Base-by-base conservation (phyloP, 2,113 vertebrate genomes). In the Castor canadensis region DNA sequence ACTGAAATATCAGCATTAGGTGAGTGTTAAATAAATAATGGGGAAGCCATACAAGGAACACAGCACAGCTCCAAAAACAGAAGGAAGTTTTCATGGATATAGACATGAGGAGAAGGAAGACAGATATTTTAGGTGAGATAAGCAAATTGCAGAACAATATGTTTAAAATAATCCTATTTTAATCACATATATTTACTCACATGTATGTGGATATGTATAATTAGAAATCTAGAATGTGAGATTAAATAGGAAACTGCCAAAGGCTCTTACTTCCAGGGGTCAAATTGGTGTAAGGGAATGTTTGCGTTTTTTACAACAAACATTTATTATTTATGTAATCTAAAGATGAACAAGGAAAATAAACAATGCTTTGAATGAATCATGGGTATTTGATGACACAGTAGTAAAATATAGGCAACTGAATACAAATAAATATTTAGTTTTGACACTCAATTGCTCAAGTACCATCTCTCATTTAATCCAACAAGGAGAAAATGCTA, bases 381-480 rank as follows among this genome's bases (percentile, higher is more conserved):
- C 71, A 66, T 87, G 32, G 40, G 16, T 94, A 75, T 84, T 88
- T 93, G 75, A 84, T 69, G 38, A 73, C 26, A 45, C 16, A 13
- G 28, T 60, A 79, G 71, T 9, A 82, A 83, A 69, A 95, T 84
- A 82, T 19, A 77, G 9, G 20, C 72, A 92, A 71, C 62, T 32
- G 9, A 26, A 28, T 67, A 89, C 47, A 89, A 96, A 90, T 82
- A 73, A 92, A 82, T 90, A 49, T 35, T 91, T 96, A 80, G 77
- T 94, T 94, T 94, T 96, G 95, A 93, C 45, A 92, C 26, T 43
- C 28, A 93, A 64, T 93, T 95, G 80, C 16, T 94, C 76, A 96
- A 52, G 60, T 92, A 81, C 49, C 71, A 80, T 94, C 38, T 47
- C n/a, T 95, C 67, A 88, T 69, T 92, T 95, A 92, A 84, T 92